Conservation (phyloP, 2,797 vertebrate species). For the Coluber constrictor region DNA sequence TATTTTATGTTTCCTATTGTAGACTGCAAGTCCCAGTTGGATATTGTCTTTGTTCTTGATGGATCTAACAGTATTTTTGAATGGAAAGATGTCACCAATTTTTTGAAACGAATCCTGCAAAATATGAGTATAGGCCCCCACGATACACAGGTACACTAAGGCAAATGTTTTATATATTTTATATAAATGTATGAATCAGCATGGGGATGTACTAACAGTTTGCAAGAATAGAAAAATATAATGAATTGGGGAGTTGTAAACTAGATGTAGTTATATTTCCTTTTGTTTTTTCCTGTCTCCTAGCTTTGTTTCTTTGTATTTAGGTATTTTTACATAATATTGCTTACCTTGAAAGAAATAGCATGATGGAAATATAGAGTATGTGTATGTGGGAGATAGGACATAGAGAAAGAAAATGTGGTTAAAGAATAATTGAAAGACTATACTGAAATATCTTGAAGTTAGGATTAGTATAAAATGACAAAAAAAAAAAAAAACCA, state of each 20-base stretch:
- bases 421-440: background rate
- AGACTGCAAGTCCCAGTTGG: constrained; percentile 87
- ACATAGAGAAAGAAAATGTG: background rate
- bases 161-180: constrained; percentile 16
- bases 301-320: background rate
- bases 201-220: background rate
- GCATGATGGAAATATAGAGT: background rate
- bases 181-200: background rate
- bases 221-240: background rate
- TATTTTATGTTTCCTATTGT: constrained; percentile 57
- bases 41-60: constrained; percentile 92
- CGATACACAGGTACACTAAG: constrained; percentile 81
- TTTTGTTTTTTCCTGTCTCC: background rate
- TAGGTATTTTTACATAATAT: background rate
- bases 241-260: background rate
- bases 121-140: constrained; percentile 85
- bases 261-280: background rate
- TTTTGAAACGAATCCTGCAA: constrained; percentile 81
- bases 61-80: constrained; percentile 97
- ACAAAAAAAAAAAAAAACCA: background rate
- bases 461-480: background rate
- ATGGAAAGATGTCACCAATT: constrained; percentile 83
- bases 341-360: background rate
- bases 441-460: background rate
- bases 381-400: background rate